Evolutionary conservation across 2,113 vertebrate species (phyloP), one percentile per base, ranked within the genome.

Genomic region (Opisthocomus hoazin): DNA sequence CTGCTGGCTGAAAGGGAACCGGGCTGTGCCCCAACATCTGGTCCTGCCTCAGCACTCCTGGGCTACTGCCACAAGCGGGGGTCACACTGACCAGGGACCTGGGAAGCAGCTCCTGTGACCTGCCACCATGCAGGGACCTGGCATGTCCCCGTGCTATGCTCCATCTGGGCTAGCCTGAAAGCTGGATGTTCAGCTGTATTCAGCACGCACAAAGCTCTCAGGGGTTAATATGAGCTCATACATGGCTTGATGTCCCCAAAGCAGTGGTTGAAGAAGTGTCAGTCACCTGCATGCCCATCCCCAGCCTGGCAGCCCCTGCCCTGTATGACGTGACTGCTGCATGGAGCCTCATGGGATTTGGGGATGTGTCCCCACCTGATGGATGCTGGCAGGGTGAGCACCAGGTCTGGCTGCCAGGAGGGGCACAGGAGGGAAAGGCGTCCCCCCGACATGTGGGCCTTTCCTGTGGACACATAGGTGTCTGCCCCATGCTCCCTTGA

Each of bases 1-100:
- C 24, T 0, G 0, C 32, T 0, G 0, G 5, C 39, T 54, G 66
- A 56, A 50, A 4, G 34, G 43, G 66, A 80, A 45, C 32, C 0
- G 0, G 29, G 10, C 53, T 69, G 58, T 1, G 3, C 9, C 10
- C 11, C 66, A 34, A 5, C 1, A 5, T 23, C 50, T 53, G 32
- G 13, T 77, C 50, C 21, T 23, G 53, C 30, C 30, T 48, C 46
- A 56, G 60, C 45, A n/a, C 3, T 34, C 26, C 58, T 24, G 36
- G 48, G 32, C 51, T 76, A 10, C 71, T 80, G 39, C 13, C 27
- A 10, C 2, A 3, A 21, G 50, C 1, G 0, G 5, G n/a, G 5
- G 24, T 45, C 9, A 26, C 10, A 5, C 9, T 16, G 23, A 2
- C 6, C 50, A 74, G 58, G 37, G 60, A 24, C 14, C 19, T 53